Base-by-base conservation (phyloP, 2,888 invertebrate genomes). In the Thymelicus sylvestris region DNA sequence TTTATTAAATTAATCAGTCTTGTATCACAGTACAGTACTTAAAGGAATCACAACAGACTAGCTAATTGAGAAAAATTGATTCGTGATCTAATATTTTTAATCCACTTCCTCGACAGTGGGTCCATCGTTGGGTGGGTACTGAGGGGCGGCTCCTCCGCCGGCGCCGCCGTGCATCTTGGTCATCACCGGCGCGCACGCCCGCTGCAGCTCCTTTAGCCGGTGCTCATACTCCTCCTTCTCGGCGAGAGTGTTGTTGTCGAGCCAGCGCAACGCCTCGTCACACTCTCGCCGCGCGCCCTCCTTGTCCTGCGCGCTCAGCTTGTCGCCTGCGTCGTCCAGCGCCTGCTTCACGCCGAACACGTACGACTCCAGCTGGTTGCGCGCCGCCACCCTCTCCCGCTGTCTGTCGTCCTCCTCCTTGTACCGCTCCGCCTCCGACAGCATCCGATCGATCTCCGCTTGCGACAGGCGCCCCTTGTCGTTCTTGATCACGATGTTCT, bases 291-390 rank as follows among this genome's bases (percentile, higher is more conserved):
- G 50, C 6, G 50, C 50, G 19, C 19, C 12, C 2, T 52, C 50
- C 19, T 52, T 52, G 50, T 52, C 50, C 19, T 52, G 50, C 50
- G 15, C 59, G 10, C 89, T 87, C 62, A 97, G 84, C 83, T 95
- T 96, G 66, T 91, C 92, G 0, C 91, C 91, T 31, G 95, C 93
- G 8, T 96, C 95, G n/a, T 95, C 95, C 39, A 95, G 83, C 5
- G 96, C 95, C 81, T 96, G 96, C 77, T 95, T 96, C 72, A 96
- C 95, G 74, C 94, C 94, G 87, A 96, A 97, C 31, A 95, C 93
- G 85, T 97, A 97, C 69, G 94, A 89, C 84, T 97, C 97, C 0
- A 97, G 90, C 75, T 94, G 94, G 87, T 97, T 97, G 74, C 96
- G 95, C n/a, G 96, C 94, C 0, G 94, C 84, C 31, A 97, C 95